These are phyloP conservation scores for Agonopterix subpropinquella DNA, from an alignment of 2,888 invertebrate genomes.

Conservation along the genomic window DNA sequence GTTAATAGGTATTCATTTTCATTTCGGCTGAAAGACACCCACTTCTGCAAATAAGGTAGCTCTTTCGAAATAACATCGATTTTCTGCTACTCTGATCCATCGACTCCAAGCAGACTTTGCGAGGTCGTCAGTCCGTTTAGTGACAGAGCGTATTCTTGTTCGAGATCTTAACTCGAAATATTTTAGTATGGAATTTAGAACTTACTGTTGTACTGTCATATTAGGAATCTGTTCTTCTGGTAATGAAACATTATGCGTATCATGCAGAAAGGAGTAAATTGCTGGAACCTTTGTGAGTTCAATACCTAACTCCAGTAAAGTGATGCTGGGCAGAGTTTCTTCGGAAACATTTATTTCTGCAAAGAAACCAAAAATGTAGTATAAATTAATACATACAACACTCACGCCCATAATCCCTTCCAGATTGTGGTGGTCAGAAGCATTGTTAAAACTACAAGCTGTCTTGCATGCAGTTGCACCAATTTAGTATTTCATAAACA, in stretches of 20 bases:
- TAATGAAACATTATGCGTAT: slow-evolving; percentile 12
- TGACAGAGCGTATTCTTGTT: background rate
- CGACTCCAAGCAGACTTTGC: background rate
- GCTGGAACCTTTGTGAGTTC: slow-evolving; percentile 10
- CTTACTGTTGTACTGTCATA: slow-evolving; percentile 19
- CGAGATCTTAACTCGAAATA: no score
- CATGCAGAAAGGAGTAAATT: slow-evolving; percentile 14
- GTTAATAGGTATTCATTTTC: no score
- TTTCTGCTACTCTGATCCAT: background rate
- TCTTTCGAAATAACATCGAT: background rate
- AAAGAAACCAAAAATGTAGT: background rate
- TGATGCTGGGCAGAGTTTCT: slow-evolving; percentile 6
- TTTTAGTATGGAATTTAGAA: background rate
- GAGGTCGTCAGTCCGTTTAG: background rate
- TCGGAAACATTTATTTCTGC: slow-evolving; percentile 15
- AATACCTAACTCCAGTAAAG: slow-evolving; percentile 20
- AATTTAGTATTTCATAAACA: no score
- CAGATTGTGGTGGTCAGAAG: no score
- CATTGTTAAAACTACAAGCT: no score
- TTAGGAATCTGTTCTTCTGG: slow-evolving; percentile 12
- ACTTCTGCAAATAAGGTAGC: no score
- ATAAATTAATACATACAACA: no score
- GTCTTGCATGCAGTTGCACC: no score
- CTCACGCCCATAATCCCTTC: no score
- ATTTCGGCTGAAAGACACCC: no score